A percentile compares a stretch with the other conserved stretches of the same genome.
phyloP scores from a whole-genome alignment of 2,797 vertebrate genomes.

The Anolis apletophallus region DNA sequence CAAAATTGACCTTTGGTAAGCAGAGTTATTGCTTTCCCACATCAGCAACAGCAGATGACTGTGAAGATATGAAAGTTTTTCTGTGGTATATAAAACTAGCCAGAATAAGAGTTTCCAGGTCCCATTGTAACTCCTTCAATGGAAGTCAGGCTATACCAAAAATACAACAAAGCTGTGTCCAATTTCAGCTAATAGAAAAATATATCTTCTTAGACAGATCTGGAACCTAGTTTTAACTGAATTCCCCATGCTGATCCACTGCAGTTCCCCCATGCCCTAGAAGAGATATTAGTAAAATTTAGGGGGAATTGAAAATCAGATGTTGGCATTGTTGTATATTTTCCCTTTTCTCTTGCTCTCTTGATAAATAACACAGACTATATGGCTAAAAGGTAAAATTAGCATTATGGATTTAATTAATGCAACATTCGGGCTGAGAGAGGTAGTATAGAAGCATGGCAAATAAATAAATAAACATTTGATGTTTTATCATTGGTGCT shows the following conservation, averaged over 20 bases:
- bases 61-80: too few relatives aligned
- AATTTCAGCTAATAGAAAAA: neutral
- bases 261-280: neutral
- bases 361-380: neutral
- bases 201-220: neutral
- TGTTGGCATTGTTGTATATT: neutral
- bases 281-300: neutral
- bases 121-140: neutral
- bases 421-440: too few relatives aligned
- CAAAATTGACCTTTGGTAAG: too few relatives aligned
- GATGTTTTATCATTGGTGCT: neutral
- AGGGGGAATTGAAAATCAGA: neutral
- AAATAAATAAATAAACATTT: too few relatives aligned
- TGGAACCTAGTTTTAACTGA: neutral
- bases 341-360: neutral
- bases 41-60: too few relatives aligned
- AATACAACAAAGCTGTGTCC: neutral
- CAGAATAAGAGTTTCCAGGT: neutral
- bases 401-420: neutral
- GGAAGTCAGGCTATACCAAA: neutral
- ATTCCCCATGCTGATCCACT: neutral
- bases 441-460: too few relatives aligned
- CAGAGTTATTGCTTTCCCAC: too few relatives aligned
- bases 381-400: neutral
- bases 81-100: neutral